Conservation (phyloP, 2,113 vertebrate genomes). For the Hydrochoerus hydrochaeris region DNA sequence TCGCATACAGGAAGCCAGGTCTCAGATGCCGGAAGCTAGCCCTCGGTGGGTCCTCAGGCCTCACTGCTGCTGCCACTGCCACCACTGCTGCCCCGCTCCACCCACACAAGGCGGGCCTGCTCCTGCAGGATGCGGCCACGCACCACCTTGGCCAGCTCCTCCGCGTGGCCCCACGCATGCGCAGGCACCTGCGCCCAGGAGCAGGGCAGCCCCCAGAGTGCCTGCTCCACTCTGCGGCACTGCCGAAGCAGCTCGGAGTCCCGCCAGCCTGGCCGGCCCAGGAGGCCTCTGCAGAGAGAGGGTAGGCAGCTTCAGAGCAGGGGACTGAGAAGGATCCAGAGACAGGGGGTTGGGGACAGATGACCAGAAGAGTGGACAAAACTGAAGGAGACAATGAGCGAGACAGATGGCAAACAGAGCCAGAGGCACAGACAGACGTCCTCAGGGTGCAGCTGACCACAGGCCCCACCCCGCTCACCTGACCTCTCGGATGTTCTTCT, state of each 20-base stretch:
- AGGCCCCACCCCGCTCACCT: constrained; percentile 78
- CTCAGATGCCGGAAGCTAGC: accelerated
- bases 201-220: constrained; percentile 83
- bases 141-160: constrained; percentile 87
- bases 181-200: constrained; percentile 84
- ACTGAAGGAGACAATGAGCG: background rate
- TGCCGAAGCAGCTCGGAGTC: constrained; percentile 86
- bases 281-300: constrained; percentile 80
- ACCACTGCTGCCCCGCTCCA: constrained; percentile 66
- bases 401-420: background rate
- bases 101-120: constrained; percentile 86
- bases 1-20: background rate
- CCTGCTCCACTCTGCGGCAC: constrained; percentile 77
- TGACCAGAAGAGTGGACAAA: background rate
- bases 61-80: constrained; percentile 49
- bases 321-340: accelerated
- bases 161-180: constrained; percentile 74
- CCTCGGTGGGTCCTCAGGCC: constrained; percentile 49
- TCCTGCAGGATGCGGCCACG: constrained; percentile 87
- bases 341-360: too few species aligned
- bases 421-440: background rate
- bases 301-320: accelerated
- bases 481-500: constrained; percentile 87
- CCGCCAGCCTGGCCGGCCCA: constrained; percentile 81
- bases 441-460: background rate